phyloP scores from a whole-genome alignment of 1,140 invertebrate species.

The Drosophila neocordata region DNA sequence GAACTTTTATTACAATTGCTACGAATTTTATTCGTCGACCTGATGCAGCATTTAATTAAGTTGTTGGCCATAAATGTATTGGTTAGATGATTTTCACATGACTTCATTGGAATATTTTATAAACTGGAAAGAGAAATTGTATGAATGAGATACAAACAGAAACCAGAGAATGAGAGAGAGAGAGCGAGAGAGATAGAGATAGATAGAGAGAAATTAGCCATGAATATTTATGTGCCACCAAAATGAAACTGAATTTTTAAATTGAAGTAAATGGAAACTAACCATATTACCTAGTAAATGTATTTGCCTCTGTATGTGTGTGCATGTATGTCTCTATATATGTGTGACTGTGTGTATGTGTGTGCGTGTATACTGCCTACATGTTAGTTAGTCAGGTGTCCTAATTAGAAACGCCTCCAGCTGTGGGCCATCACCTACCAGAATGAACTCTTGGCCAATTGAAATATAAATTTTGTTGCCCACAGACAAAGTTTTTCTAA shows the following conservation, averaged over 20 bases:
- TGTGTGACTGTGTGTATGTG: neutral
- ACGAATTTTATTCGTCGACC: constrained; percentile 56
- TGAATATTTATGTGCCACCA: constrained; percentile 60
- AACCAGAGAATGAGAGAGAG: constrained; percentile 24
- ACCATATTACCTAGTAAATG: constrained; percentile 41
- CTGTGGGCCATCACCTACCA: constrained; percentile 27
- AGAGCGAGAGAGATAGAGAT: neutral
- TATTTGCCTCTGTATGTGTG: neutral
- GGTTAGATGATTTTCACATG: constrained; percentile 49
- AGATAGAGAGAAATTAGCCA: constrained; percentile 50
- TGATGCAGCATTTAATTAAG: constrained; percentile 65
- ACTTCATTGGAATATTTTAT: constrained; percentile 46
- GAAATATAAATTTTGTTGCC: constrained; percentile 49
- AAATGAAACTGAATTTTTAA: constrained; percentile 57
- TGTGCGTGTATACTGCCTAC: constrained; percentile 14
- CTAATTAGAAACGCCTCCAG: constrained; percentile 67
- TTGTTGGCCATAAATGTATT: constrained; percentile 55
- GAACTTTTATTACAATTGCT: constrained; percentile 71
- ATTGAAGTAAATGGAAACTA: constrained; percentile 69
- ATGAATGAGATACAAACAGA: constrained; percentile 12
- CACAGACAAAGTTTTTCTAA: constrained; percentile 21
- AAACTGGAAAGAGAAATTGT: constrained; percentile 16
- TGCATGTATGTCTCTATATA: neutral
- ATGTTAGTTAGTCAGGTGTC: constrained; percentile 38
- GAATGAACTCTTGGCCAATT: constrained; percentile 33